A percentile compares a stretch with the other conserved stretches of the same genome.
Evolutionary conservation across 2,113 vertebrate species (phyloP).

Genomic region (Dolichotis patagonum): DNA sequence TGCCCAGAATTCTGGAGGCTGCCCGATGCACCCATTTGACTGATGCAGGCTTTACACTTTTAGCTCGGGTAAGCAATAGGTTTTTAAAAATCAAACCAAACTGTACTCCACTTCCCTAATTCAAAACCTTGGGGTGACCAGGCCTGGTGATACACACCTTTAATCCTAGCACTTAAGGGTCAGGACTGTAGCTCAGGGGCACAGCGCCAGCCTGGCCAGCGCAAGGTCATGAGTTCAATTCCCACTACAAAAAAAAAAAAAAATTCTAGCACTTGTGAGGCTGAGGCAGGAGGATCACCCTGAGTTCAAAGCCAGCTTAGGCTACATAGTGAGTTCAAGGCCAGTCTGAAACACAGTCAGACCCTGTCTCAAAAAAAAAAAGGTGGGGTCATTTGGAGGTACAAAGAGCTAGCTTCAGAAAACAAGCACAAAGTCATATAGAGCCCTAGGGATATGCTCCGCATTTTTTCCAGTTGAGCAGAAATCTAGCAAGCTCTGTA

Average conservation of each 20-base stretch:
- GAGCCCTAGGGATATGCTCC: accelerated
- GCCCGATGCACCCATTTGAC: conserved; percentile 95
- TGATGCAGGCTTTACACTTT: conserved; percentile 93
- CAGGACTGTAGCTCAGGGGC: no score
- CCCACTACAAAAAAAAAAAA: no score
- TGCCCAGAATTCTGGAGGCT: conserved; percentile 93
- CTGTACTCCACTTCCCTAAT: neutral
- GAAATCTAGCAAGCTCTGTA: neutral
- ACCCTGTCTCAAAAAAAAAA: neutral
- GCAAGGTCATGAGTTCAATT: no score
- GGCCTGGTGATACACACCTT: neutral
- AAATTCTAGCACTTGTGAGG: neutral
- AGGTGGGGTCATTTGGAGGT: neutral
- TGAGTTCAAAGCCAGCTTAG: neutral
- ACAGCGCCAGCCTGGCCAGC: no score
- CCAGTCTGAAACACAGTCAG: neutral
- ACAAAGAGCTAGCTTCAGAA: neutral
- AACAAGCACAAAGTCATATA: neutral
- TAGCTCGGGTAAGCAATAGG: conserved; percentile 90
- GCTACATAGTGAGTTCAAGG: neutral
- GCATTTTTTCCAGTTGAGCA: neutral
- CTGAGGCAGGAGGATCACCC: neutral
- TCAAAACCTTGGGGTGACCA: neutral
- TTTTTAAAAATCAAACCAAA: neutral
- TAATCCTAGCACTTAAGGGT: neutral